Conservation (phyloP, 2,888 invertebrate genomes). For the Julus scanicus region DNA sequence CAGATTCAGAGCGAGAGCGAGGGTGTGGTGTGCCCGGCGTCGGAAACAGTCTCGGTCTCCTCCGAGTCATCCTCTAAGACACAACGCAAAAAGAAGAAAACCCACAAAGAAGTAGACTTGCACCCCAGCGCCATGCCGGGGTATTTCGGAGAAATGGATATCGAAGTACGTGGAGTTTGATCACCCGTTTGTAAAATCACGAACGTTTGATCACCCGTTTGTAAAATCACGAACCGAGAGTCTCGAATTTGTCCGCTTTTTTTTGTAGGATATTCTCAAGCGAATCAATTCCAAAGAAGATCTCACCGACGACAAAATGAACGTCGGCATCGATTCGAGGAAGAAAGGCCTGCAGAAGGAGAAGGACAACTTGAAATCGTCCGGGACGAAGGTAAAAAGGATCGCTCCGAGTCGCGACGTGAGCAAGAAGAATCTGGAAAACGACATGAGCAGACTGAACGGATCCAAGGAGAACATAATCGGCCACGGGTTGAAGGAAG, state of each 20-base stretch:
- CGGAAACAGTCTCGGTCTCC: no score
- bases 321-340: background rate
- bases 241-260: no score
- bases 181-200: no score
- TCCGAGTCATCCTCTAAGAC: no score
- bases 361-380: background rate
- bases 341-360: background rate
- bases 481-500: background rate
- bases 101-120: background rate
- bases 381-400: constrained; percentile 15
- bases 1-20: no score
- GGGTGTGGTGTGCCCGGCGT: no score
- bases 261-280: constrained; percentile 46
- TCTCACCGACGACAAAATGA: background rate
- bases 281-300: constrained; percentile 41
- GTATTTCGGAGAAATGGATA: constrained; percentile 43
- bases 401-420: background rate
- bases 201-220: no score
- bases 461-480: background rate
- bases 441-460: background rate
- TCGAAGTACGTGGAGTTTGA: constrained; percentile 29
- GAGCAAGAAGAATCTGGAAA: background rate
- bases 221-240: no score
- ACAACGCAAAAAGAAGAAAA: no score
- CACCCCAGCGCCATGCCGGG: constrained; percentile 10